phyloP scores from a whole-genome alignment of 2,113 vertebrate genomes.

The Thomomys bottae region DNA sequence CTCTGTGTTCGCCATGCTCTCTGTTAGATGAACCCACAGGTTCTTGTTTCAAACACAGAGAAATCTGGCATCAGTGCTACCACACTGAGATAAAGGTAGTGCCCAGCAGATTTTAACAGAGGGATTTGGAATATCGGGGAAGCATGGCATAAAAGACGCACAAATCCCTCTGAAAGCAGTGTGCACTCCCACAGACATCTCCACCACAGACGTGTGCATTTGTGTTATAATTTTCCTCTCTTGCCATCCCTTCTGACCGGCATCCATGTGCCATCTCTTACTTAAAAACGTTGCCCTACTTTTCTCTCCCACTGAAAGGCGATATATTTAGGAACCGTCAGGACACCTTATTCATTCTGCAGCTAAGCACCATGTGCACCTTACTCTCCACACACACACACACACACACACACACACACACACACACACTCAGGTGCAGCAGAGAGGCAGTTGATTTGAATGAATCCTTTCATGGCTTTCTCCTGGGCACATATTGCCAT shows the following conservation, averaged over 20 bases:
- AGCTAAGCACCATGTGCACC: neutral
- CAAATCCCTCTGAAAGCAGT: neutral
- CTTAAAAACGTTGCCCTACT: slow-evolving; percentile 64
- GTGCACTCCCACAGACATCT: neutral
- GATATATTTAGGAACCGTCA: slow-evolving; percentile 58
- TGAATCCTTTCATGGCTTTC: slow-evolving; percentile 44
- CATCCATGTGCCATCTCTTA: slow-evolving; percentile 30
- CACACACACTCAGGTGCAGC: neutral
- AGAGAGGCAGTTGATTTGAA: neutral
- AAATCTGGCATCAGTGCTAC: neutral
- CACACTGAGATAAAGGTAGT: neutral
- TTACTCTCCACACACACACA: neutral
- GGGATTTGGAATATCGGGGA: neutral
- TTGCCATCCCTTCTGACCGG: slow-evolving; percentile 27
- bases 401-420: too few relatives aligned
- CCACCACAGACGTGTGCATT: neutral
- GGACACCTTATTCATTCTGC: slow-evolving; percentile 43
- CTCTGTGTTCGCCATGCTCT: neutral
- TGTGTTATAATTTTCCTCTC: neutral
- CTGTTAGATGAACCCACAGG: neutral
- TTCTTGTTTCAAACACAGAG: neutral
- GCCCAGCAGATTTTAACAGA: neutral
- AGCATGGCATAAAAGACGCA: neutral
- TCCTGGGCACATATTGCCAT: neutral
- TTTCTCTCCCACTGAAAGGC: slow-evolving; percentile 40